Evolutionary conservation across 2,888 invertebrate genomes (phyloP).

Genomic region (Cataglyphis livida): DNA sequence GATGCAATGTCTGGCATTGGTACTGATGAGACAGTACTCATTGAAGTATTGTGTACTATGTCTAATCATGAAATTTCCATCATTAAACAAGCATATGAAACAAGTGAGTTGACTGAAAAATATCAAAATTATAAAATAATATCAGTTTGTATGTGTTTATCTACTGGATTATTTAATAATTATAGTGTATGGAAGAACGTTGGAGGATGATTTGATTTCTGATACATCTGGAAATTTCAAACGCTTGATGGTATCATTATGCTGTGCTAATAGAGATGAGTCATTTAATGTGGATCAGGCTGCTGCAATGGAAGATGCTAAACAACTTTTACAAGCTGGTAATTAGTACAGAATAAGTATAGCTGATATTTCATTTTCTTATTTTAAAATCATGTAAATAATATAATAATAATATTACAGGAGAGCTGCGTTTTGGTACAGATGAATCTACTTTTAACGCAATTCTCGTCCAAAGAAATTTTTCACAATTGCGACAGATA

Average conservation of each 20-base stretch:
- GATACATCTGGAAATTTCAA: constrained; percentile 98
- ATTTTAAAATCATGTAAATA: background rate
- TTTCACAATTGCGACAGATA: constrained; percentile 88
- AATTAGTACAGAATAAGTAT: constrained; percentile 72
- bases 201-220: constrained; percentile 93
- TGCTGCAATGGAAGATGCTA: constrained; percentile 93
- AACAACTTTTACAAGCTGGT: constrained; percentile 92
- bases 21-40: constrained; percentile 87
- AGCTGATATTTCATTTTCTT: background rate
- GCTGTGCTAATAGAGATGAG: constrained; percentile 93
- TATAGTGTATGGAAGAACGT: constrained; percentile 91
- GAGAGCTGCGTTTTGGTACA: constrained; percentile 90
- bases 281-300: constrained; percentile 90
- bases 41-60: constrained; percentile 88
- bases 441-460: constrained; percentile 95
- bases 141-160: background rate
- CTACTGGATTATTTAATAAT: constrained; percentile 11
- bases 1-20: constrained; percentile 88
- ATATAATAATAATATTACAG: constrained; percentile 77
- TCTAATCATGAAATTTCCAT: constrained; percentile 87
- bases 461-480: constrained; percentile 92
- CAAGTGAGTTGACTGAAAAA: constrained; percentile 82
- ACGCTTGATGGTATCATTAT: constrained; percentile 94
- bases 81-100: constrained; percentile 86
- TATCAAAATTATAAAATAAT: constrained; percentile 19